Percentiles rank a stretch among this genome's conserved stretches.
These are phyloP conservation scores for Dallia pectoralis DNA, from an alignment of 2,797 vertebrate genomes.

Conservation along the genomic window DNA sequence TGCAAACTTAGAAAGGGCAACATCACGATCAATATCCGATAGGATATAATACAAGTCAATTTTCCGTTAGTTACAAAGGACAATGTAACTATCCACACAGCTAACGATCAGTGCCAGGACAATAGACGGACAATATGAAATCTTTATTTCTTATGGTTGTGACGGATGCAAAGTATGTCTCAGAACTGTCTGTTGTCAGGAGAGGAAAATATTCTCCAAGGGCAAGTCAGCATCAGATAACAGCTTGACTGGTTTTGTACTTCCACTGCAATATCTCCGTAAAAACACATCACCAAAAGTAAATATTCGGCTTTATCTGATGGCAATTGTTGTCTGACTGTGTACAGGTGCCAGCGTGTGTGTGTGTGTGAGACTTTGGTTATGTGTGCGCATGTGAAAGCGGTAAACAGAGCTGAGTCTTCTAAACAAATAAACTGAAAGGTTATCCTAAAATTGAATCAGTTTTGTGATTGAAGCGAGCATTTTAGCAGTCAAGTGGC, in stretches of 20 bases:
- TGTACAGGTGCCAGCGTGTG: neutral
- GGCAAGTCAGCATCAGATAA: slow-evolving; percentile 3
- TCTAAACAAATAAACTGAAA: neutral
- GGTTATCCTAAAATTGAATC: slow-evolving; percentile 1
- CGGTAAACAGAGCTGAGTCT: neutral
- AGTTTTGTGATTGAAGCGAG: neutral
- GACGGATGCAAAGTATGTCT: neutral
- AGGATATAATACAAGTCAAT: neutral
- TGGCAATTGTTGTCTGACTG: neutral
- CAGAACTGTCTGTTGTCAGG: neutral
- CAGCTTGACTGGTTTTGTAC: neutral
- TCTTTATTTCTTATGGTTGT: neutral
- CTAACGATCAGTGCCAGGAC: too few relatives aligned
- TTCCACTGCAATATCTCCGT: neutral
- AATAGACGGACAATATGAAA: too few relatives aligned
- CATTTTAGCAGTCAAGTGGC: neutral
- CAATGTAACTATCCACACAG: too few relatives aligned
- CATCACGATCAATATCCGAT: neutral
- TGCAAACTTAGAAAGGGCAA: neutral
- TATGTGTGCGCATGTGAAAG: neutral
- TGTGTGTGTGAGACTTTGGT: neutral
- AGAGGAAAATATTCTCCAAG: neutral
- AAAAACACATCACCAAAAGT: slow-evolving; percentile 20
- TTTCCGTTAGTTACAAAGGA: too few relatives aligned
- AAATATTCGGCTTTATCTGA: slow-evolving; percentile 7